A percentile compares a stretch with the other conserved stretches of the same genome.
Evolutionary conservation across 2,888 invertebrate genomes (phyloP).

Genomic region (Muscina levida): DNA sequence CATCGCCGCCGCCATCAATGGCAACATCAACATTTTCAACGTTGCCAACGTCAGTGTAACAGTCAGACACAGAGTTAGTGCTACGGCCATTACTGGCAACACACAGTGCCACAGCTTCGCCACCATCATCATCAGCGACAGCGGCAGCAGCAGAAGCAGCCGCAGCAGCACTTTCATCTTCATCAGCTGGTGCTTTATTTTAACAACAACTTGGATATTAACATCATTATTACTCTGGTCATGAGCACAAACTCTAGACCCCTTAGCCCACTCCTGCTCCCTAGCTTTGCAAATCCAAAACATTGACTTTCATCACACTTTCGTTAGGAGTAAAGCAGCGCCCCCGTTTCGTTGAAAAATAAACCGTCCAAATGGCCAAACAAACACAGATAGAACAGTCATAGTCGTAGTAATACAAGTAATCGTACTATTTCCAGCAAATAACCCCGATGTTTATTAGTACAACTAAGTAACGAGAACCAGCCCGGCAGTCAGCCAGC

Average conservation of each 20-base stretch:
- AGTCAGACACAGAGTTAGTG: too few relatives aligned
- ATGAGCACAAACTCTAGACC: too few relatives aligned
- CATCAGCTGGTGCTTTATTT: not conserved
- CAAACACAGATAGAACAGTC: constrained; percentile 5
- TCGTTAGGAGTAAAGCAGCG: too few relatives aligned
- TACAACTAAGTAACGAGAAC: not conserved
- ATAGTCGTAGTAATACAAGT: not conserved
- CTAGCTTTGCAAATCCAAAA: constrained; percentile 36
- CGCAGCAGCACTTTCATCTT: constrained; percentile 29
- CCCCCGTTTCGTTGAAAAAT: not conserved
- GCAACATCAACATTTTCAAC: constrained; percentile 24
- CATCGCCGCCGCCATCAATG: constrained; percentile 6
- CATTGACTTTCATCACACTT: constrained; percentile 55
- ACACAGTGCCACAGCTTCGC: not conserved
- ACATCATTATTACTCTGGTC: constrained; percentile 41
- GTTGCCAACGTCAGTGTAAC: too few relatives aligned
- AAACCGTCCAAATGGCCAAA: constrained; percentile 56
- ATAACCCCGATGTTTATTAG: not conserved
- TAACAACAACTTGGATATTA: constrained; percentile 36
- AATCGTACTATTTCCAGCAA: not conserved
- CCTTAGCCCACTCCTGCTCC: too few relatives aligned
- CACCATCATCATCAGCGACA: not conserved
- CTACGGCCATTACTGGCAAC: not conserved
- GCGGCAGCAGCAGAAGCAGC: constrained; percentile 31
- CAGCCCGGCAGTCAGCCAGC: not conserved